Conservation (phyloP, 2,113 vertebrate species). For the Eudyptes chrysolophus region DNA sequence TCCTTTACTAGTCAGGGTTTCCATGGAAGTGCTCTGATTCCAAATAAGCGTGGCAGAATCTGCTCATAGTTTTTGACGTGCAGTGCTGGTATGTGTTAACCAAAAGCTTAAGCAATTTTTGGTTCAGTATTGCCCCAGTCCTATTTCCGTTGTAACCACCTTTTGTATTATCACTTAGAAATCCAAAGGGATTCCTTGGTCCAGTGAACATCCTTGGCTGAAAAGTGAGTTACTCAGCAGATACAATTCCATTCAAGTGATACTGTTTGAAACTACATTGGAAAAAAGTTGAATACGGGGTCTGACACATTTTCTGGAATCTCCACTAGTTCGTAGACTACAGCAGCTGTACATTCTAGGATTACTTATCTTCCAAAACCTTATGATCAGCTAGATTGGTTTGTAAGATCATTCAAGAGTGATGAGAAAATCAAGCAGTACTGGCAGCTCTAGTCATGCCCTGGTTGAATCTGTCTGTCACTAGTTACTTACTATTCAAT, state of each 20-base stretch:
- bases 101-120: neutral
- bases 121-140: neutral
- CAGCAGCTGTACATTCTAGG: neutral
- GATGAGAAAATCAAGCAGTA: neutral
- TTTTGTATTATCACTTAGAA: neutral
- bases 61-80: neutral
- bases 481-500: neutral
- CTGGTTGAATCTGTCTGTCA: neutral
- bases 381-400: neutral
- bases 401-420: neutral
- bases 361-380: neutral
- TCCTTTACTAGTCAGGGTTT: neutral
- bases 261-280: neutral
- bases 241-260: neutral
- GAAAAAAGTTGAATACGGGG: neutral
- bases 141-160: neutral
- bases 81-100: neutral
- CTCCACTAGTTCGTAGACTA: neutral
- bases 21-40: neutral
- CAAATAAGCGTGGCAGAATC: neutral
- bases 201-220: neutral
- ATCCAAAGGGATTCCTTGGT: neutral
- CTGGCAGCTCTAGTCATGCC: neutral
- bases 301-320: neutral
- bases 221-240: neutral